These are phyloP conservation scores for Dendrolimus pini DNA, from an alignment of 2,888 invertebrate species.

Conservation along the genomic window DNA sequence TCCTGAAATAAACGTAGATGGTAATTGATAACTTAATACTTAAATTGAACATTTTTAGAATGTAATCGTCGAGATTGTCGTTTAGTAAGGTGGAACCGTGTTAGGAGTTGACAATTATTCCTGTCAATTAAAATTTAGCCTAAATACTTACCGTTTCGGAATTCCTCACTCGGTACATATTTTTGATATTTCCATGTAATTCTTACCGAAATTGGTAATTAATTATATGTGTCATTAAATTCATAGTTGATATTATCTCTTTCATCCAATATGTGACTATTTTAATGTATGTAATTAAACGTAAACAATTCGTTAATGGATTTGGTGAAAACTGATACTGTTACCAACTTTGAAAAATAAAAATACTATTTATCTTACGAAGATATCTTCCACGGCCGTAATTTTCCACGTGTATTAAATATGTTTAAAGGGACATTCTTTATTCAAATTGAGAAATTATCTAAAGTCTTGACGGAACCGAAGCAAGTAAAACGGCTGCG, in stretches of 20 bases:
- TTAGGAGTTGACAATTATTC: conserved; percentile 45
- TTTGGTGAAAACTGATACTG: conserved; percentile 28
- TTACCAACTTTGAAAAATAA: conserved; percentile 17
- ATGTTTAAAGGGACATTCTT: conserved; percentile 21
- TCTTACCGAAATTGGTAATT: conserved; percentile 20
- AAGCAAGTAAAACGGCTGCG: not conserved
- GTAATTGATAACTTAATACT: conserved; percentile 30
- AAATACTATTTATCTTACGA: conserved; percentile 29
- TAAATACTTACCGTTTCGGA: conserved; percentile 46
- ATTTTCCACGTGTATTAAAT: conserved; percentile 36
- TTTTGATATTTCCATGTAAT: conserved; percentile 13
- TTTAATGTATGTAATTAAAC: conserved; percentile 42
- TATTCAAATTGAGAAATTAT: conserved; percentile 39
- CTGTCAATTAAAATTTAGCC: conserved; percentile 42
- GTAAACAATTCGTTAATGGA: conserved; percentile 47
- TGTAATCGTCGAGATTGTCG: conserved; percentile 46
- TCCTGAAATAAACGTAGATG: conserved; percentile 57
- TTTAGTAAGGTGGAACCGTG: conserved; percentile 70
- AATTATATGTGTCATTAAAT: conserved; percentile 19
- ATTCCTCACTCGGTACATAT: conserved; percentile 21
- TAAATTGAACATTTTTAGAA: conserved; percentile 2
- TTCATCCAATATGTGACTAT: conserved; percentile 25
- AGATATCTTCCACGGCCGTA: conserved; percentile 36
- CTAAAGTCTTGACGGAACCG: conserved; percentile 5
- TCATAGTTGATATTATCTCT: conserved; percentile 23